These are phyloP conservation scores for Eulemur macaco DNA, from an alignment of 2,113 vertebrate species.

Conservation along the genomic window DNA sequence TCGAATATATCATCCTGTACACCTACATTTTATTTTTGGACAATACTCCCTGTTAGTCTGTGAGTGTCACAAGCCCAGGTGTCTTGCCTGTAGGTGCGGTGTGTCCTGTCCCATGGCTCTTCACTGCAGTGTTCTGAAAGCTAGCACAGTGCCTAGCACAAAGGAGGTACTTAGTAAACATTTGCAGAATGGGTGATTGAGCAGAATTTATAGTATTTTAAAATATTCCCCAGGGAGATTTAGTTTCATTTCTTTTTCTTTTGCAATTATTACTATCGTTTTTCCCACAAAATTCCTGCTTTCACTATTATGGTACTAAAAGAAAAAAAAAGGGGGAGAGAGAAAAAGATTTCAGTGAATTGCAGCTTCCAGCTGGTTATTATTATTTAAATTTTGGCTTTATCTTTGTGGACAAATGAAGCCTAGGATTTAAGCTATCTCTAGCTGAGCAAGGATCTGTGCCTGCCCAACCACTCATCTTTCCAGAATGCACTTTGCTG, in stretches of 20 bases:
- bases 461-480: conserved; percentile 30
- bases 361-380: conserved; percentile 63
- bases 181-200: neutral
- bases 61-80: neutral
- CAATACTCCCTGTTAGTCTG: neutral
- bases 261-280: neutral
- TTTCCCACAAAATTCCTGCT: conserved; percentile 4
- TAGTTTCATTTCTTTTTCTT: conserved; percentile 12
- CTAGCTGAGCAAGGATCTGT: conserved; percentile 1
- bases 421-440: conserved; percentile 70
- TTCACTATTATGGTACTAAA: conserved; percentile 37
- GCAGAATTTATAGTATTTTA: neutral
- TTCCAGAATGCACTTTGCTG: conserved; percentile 59
- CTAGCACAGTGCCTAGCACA: neutral
- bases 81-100: neutral
- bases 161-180: neutral
- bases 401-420: conserved; percentile 62
- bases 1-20: neutral
- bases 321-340: neutral
- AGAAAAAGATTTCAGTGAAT: neutral
- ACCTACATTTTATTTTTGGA: neutral
- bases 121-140: neutral
- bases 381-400: conserved; percentile 68
- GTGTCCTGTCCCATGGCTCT: neutral
- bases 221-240: neutral